Evolutionary conservation across 2,888 invertebrate genomes (phyloP).

Genomic region (Diloba caeruleocephala): DNA sequence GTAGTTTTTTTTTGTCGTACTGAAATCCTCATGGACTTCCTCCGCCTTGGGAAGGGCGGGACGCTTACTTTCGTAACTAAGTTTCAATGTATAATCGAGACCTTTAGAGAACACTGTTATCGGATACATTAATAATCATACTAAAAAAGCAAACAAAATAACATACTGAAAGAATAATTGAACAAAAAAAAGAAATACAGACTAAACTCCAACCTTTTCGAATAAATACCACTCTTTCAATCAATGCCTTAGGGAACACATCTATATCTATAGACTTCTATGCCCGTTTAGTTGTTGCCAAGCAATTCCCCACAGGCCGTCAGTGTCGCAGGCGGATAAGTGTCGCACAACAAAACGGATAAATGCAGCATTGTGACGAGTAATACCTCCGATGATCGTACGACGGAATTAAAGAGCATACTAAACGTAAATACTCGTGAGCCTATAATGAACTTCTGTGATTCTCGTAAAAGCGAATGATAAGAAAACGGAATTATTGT

Average conservation of each 20-base stretch:
- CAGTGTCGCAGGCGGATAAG: conserved; percentile 23
- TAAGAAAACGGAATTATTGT: conserved; percentile 8
- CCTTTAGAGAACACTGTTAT: too few species aligned
- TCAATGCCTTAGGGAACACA: conserved; percentile 5
- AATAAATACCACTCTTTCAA: conserved; percentile 12
- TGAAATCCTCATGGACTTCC: too few species aligned
- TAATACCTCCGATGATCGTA: conserved; percentile 7
- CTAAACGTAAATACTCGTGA: conserved; percentile 21
- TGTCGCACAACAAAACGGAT: conserved; percentile 11
- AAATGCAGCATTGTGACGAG: conserved; percentile 16
- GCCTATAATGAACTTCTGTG: conserved; percentile 2
- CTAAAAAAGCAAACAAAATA: too few species aligned
- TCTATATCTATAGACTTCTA: too few species aligned
- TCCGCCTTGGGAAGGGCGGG: too few species aligned
- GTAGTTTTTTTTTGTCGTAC: too few species aligned
- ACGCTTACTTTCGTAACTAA: too few species aligned
- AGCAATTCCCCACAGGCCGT: conserved; percentile 16
- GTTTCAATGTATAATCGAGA: too few species aligned
- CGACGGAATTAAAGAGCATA: conserved; percentile 28
- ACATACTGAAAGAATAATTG: too few species aligned
- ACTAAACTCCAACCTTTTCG: neutral
- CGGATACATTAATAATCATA: too few species aligned
- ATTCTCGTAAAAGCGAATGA: conserved; percentile 7
- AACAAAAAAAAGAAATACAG: too few species aligned
- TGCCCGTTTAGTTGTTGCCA: conserved; percentile 8